phyloP scores from a whole-genome alignment of 2,113 vertebrate genomes.

The Pluvialis apricaria region DNA sequence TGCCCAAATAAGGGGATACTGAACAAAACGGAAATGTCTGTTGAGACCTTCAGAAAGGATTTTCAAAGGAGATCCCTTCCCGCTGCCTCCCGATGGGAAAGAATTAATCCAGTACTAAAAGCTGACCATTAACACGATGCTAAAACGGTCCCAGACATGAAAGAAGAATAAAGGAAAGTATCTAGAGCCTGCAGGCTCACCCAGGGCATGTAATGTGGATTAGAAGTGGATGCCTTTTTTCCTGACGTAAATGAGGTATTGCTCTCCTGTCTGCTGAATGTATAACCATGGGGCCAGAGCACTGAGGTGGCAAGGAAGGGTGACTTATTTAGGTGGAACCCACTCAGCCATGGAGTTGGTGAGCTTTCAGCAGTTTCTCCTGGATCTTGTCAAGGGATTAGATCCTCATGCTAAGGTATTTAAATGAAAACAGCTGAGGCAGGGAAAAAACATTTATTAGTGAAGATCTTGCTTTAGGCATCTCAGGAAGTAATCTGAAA shows the following conservation, averaged over 20 bases:
- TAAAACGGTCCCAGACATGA: slow-evolving; percentile 6
- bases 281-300: not conserved
- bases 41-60: not conserved
- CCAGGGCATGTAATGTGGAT: not conserved
- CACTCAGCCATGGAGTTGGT: not conserved
- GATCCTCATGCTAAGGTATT: not conserved
- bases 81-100: not conserved
- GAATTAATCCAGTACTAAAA: slow-evolving; percentile 16
- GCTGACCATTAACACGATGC: not conserved
- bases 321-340: not conserved
- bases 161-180: slow-evolving; percentile 37
- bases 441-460: not conserved
- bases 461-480: not conserved
- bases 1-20: not conserved
- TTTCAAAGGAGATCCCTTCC: not conserved
- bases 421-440: not conserved
- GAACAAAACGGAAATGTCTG: not conserved
- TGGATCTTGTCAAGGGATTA: not conserved
- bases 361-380: not conserved
- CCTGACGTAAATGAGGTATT: not conserved
- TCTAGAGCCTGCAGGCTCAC: not conserved
- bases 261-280: not conserved
- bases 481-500: not conserved
- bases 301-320: not conserved
- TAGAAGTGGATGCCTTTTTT: not conserved